phyloP scores from a whole-genome alignment of 35 echinoderm and acorn worm species.

The Ophioderma brevispina region DNA sequence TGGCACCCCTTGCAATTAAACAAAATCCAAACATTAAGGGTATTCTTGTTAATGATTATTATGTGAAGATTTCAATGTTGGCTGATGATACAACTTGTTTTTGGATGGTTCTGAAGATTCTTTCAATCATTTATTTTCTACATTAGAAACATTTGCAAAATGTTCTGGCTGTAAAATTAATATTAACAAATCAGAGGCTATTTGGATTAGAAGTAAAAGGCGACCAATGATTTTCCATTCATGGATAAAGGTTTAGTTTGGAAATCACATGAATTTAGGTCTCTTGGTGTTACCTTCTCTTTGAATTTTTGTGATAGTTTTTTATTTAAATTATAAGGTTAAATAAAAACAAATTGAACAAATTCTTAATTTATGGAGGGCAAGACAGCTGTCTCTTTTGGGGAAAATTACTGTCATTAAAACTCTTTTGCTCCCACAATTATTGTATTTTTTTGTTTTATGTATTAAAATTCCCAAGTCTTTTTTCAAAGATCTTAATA shows the following conservation, averaged over 20 bases:
- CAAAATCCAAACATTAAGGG: conserved; percentile 16
- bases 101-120: conserved; percentile 17
- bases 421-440: conserved; percentile 18
- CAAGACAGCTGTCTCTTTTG: background rate
- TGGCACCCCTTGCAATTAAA: background rate
- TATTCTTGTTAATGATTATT: background rate
- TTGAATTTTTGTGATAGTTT: background rate
- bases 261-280: conserved; percentile 17
- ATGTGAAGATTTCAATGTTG: conserved; percentile 21
- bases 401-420: conserved; percentile 28
- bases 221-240: background rate
- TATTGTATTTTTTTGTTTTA: conserved; percentile 11
- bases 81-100: conserved; percentile 34
- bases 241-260: background rate
- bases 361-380: conserved; percentile 13
- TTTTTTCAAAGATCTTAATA: too few species aligned
- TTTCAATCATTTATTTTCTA: conserved; percentile 10
- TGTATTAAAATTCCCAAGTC: too few species aligned
- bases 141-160: background rate
- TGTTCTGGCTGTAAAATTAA: conserved; percentile 40
- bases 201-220: conserved; percentile 29
- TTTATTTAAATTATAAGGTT: conserved; percentile 28
- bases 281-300: background rate
- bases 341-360: conserved; percentile 30
- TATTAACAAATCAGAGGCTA: conserved; percentile 6